Percentiles rank a stretch among this genome's conserved stretches.
These are phyloP conservation scores for Paratilapia polleni DNA, from an alignment of 2,113 vertebrate genomes.

Conservation along the genomic window DNA sequence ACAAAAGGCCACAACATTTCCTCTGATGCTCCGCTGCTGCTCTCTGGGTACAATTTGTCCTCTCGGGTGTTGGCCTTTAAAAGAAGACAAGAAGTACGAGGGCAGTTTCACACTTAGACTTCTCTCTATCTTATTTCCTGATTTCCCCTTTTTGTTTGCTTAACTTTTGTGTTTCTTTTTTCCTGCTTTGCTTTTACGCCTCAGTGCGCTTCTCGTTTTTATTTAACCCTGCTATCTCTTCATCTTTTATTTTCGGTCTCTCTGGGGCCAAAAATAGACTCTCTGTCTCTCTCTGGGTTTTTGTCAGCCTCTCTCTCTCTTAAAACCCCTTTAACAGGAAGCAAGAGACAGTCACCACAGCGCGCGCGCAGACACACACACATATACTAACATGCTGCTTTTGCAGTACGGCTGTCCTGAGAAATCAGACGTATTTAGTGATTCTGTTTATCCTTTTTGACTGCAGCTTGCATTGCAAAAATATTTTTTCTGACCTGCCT, in stretches of 20 bases:
- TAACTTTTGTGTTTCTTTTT: neutral
- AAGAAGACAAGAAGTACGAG: neutral
- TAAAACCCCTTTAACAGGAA: conserved; percentile 66
- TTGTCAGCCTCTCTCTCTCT: conserved; percentile 42
- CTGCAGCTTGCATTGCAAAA: conserved; percentile 27
- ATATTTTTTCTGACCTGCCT: neutral
- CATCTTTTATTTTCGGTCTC: conserved; percentile 21
- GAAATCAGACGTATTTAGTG: conserved; percentile 6
- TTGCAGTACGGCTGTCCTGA: conserved; percentile 20
- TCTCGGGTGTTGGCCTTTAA: neutral
- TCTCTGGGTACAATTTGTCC: neutral
- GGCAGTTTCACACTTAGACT: neutral
- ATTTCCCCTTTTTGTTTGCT: neutral
- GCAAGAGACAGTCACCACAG: conserved; percentile 40
- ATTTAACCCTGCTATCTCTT: conserved; percentile 18
- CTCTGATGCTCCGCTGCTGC: conserved; percentile 33
- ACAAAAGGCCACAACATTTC: conserved; percentile 17
- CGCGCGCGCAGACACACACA: neutral
- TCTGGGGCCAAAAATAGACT: conserved; percentile 62
- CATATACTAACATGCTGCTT: neutral
- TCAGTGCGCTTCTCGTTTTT: neutral
- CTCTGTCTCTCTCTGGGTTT: conserved; percentile 21
- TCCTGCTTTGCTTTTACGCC: neutral
- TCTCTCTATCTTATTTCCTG: neutral
- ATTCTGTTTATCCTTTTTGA: conserved; percentile 8